These are phyloP conservation scores for Gallirallus australis DNA, from an alignment of 2,797 vertebrate species.

Conservation along the genomic window DNA sequence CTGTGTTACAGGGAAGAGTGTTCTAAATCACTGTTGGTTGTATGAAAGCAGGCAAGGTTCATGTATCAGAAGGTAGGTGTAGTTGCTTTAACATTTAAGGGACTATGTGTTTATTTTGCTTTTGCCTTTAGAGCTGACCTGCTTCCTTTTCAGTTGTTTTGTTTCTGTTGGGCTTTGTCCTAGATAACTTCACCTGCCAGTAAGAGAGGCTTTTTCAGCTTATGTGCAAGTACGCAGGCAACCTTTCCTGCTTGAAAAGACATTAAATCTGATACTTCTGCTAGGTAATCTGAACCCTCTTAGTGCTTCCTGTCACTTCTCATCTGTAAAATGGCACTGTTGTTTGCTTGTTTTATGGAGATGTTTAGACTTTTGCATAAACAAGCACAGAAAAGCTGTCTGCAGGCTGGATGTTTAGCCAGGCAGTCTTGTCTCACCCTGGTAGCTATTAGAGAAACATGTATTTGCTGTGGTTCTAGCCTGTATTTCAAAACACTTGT, in stretches of 20 bases:
- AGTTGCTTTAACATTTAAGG: not conserved
- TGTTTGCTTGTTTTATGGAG: not conserved
- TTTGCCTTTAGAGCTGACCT: not conserved
- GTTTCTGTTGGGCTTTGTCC: constrained; percentile 30
- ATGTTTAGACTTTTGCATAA: not conserved
- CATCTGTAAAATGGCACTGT: not conserved
- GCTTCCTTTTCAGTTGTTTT: not conserved
- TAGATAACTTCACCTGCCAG: not conserved
- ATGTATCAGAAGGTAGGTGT: not conserved
- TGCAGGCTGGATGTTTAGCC: not conserved
- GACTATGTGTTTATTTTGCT: not conserved
- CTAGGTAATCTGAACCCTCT: not conserved
- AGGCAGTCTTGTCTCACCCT: not conserved
- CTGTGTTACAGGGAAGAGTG: not conserved
- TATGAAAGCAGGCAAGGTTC: not conserved
- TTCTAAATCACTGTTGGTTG: not conserved
- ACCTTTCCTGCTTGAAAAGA: not conserved
- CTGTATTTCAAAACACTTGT: not conserved
- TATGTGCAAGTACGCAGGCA: not conserved
- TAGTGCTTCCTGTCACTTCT: not conserved
- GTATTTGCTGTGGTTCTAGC: constrained; percentile 42
- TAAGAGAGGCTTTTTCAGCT: not conserved
- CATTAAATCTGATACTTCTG: not conserved
- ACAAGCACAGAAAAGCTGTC: constrained; percentile 1
- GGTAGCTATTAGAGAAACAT: not conserved